A percentile compares a stretch with the other conserved stretches of the same genome.
Conservation (phyloP, 2,888 invertebrate species). For the Epiblema foenella region DNA sequence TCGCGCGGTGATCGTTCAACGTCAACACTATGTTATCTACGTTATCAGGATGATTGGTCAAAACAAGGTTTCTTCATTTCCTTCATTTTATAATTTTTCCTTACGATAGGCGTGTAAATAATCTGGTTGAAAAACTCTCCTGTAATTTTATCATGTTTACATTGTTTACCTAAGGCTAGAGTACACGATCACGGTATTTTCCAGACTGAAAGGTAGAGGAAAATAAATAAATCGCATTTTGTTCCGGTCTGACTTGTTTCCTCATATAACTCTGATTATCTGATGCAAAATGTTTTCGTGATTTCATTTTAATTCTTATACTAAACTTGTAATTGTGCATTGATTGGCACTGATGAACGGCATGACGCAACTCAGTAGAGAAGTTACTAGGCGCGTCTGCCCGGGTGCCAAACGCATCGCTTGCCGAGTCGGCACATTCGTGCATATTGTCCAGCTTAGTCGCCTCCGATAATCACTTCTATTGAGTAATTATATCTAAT, state of each 20-base stretch:
- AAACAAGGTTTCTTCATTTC: constrained; percentile 16
- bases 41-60: constrained; percentile 28
- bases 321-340: constrained; percentile 31
- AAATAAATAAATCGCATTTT: background rate
- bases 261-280: constrained; percentile 40
- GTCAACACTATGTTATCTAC: constrained; percentile 31
- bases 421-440: constrained; percentile 29
- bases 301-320: constrained; percentile 50
- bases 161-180: background rate
- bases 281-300: constrained; percentile 59
- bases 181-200: constrained; percentile 15
- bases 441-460: background rate
- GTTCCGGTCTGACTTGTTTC: constrained; percentile 4
- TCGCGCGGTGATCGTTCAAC: constrained; percentile 33
- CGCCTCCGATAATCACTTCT: background rate
- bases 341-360: constrained; percentile 43
- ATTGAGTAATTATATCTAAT: constrained; percentile 1
- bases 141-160: constrained; percentile 6
- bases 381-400: constrained; percentile 46
- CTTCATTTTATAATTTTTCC: constrained; percentile 14
- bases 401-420: background rate
- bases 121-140: constrained; percentile 18
- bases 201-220: background rate
- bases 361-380: constrained; percentile 56
- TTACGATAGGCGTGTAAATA: background rate